A percentile compares a stretch with the other conserved stretches of the same genome.
Evolutionary conservation across 2,113 vertebrate species (phyloP).

Genomic region (Urocynchramus pylzowi): DNA sequence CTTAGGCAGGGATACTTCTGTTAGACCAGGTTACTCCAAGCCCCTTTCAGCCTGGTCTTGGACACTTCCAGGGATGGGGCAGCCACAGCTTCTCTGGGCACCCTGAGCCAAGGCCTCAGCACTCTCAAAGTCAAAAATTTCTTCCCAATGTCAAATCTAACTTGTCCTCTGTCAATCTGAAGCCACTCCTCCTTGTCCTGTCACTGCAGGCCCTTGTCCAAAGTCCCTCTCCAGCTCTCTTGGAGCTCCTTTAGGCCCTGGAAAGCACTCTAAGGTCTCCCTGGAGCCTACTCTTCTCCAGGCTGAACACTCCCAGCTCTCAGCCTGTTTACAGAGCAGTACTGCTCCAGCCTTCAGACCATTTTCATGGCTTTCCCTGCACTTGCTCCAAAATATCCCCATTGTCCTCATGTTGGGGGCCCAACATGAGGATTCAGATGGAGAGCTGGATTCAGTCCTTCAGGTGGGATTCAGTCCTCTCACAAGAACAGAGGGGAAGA

Average conservation of each 20-base stretch:
- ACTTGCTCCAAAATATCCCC: neutral
- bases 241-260: neutral
- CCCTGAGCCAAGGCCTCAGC: accelerated
- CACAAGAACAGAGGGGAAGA: neutral
- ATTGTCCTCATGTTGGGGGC: accelerated
- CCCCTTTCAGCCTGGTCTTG: accelerated
- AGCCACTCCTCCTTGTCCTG: neutral
- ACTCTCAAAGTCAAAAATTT: neutral
- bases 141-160: neutral
- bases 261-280: neutral
- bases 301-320: neutral
- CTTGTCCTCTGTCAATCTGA: neutral
- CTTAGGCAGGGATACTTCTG: neutral
- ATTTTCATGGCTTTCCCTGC: neutral
- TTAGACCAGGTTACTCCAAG: neutral
- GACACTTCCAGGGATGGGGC: neutral
- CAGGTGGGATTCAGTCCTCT: neutral
- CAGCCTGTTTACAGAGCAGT: neutral
- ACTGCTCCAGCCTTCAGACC: neutral
- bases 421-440: too few species aligned
- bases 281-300: neutral
- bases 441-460: neutral
- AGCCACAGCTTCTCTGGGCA: neutral
- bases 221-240: neutral
- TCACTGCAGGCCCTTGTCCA: neutral